Percentiles rank a stretch among this genome's conserved stretches.
These are phyloP conservation scores for Probosciger aterrimus DNA, from an alignment of 2,113 vertebrate species.

Conservation along the genomic window DNA sequence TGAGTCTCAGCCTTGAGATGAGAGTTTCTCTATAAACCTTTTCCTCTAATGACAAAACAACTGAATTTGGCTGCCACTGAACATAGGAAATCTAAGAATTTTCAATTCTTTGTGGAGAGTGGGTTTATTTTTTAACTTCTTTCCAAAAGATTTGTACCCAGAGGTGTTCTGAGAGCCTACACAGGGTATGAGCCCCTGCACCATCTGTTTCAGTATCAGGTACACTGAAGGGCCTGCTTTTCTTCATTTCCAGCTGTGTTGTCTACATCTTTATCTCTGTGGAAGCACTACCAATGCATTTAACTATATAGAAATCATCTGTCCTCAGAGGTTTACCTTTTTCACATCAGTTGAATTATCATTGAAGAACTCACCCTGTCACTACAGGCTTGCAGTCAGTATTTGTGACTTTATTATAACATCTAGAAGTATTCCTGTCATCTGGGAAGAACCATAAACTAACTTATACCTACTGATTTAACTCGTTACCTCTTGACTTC, in stretches of 20 bases:
- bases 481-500: background rate
- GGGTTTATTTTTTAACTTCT: background rate
- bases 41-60: background rate
- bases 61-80: background rate
- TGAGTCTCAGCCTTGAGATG: background rate
- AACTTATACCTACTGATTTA: background rate
- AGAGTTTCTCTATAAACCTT: background rate
- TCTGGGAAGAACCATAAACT: background rate
- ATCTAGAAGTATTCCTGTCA: background rate
- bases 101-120: background rate
- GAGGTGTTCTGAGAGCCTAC: background rate
- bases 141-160: background rate
- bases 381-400: background rate
- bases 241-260: background rate
- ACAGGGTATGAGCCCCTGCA: background rate
- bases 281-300: background rate
- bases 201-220: background rate
- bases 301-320: background rate
- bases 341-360: background rate
- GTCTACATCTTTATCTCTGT: background rate
- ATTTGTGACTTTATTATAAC: background rate
- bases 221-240: background rate
- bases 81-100: background rate
- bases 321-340: background rate
- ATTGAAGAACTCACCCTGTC: background rate